Base-by-base conservation (phyloP, 2,113 vertebrate species). In the Nycticorax nycticorax region DNA sequence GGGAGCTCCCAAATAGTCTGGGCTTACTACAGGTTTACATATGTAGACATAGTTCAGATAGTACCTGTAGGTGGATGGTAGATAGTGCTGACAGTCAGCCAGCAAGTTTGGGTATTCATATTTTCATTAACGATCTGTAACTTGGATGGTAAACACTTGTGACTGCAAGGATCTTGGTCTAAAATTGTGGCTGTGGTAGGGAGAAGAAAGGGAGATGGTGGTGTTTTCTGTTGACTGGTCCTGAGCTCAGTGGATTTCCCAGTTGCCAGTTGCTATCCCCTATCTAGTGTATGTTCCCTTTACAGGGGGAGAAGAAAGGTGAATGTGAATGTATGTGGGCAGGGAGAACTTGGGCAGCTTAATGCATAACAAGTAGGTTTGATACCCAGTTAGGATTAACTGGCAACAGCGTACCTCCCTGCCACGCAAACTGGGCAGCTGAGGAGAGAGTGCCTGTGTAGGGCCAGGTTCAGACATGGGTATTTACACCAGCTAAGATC, bases 401-500 rank as follows among this genome's bases (percentile, higher is more conserved):
- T 41, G 62, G 84, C 13, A 24, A 3, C 53, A 32, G 52, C 18
- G 19, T 37, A 3, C 32, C 68, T 74, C 48, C 18, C 59, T n/a
- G 59, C 32, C 30, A 13, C 4, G 6, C 53, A 50, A 14, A 52
- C 24, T 6, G 14, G 74, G 56, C 33, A 11, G 39, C 21, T 28
- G 12, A 32, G 12, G 60, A 9, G 10, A 26, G 72, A 35, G 32
- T 50, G 30, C 47, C n/a, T 20, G 2, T 7, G 5, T 0, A 0
- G 41, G 59, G 64, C 26, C 50, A 39, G 26, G 22, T 27, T 59
- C 62, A n/a, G n/a, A n/a, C 18, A 1, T 19, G 48, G 2, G 3
- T 19, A 2, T 33, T 45, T n/a, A 32, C 50, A 30, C 10, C 52
- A 12, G 26, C 43, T 18, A 33, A 59, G 35, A 43, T 56, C 52